These are phyloP conservation scores for Potorous gilbertii DNA, from an alignment of 2,797 vertebrate genomes.

Conservation along the genomic window DNA sequence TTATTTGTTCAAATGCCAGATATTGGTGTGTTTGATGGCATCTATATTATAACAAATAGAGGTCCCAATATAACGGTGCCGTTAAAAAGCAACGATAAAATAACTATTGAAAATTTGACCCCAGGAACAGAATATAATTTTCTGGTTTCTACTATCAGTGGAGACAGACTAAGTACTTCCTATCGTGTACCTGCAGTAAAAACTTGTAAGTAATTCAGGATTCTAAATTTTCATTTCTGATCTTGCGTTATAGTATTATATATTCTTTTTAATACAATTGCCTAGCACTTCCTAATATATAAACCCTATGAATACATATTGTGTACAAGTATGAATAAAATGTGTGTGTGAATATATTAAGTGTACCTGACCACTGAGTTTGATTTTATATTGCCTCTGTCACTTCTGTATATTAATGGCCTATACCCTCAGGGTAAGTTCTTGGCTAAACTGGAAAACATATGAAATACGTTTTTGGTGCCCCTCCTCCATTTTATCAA, in stretches of 20 bases:
- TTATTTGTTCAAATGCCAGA: slow-evolving; percentile 87
- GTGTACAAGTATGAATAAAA: background rate
- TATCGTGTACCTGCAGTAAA: slow-evolving; percentile 83
- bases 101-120: slow-evolving; percentile 83
- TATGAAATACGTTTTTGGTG: background rate
- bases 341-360: background rate
- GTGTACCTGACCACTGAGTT: background rate
- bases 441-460: background rate
- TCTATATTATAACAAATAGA: slow-evolving; percentile 81
- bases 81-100: slow-evolving; percentile 75
- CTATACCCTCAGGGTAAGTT: background rate
- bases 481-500: background rate
- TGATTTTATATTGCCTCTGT: background rate
- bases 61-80: slow-evolving; percentile 77
- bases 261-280: background rate
- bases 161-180: slow-evolving; percentile 83
- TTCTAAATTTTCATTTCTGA: slow-evolving; percentile 13
- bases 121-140: slow-evolving; percentile 89
- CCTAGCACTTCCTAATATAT: slow-evolving; percentile 31
- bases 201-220: slow-evolving; percentile 87
- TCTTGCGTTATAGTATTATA: background rate
- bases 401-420: background rate
- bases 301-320: background rate
- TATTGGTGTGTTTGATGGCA: slow-evolving; percentile 86
- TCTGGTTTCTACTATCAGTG: slow-evolving; percentile 85